Evolutionary conservation across 2,113 vertebrate genomes (phyloP).

Genomic region (Tympanuchus pallidicinctus): DNA sequence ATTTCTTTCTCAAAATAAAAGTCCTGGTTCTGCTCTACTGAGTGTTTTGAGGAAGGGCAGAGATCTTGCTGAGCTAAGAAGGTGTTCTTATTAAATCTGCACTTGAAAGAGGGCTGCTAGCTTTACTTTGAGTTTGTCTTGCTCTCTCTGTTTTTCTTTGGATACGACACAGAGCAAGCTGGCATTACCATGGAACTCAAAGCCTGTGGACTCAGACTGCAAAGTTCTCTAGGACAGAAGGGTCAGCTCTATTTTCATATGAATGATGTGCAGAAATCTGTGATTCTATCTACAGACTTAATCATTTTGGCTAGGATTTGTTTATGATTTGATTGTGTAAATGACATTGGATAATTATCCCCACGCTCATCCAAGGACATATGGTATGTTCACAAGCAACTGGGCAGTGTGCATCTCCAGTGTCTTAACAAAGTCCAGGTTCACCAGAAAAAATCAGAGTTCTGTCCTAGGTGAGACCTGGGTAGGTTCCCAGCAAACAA

Average conservation of each 20-base stretch:
- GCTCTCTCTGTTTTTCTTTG: background rate
- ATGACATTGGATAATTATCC: background rate
- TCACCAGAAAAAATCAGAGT: background rate
- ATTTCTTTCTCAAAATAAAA: background rate
- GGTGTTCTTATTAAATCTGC: background rate
- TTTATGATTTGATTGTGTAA: background rate
- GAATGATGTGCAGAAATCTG: background rate
- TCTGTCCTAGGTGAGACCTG: background rate
- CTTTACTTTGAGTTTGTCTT: background rate
- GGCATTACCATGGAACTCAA: background rate
- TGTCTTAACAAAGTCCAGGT: background rate
- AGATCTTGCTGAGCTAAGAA: constrained; percentile 2
- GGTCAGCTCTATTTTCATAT: background rate
- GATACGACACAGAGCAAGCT: background rate
- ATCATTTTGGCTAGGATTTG: background rate
- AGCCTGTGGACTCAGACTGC: background rate
- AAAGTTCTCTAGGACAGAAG: background rate
- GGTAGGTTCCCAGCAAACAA: background rate
- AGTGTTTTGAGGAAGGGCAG: background rate
- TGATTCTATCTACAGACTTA: background rate
- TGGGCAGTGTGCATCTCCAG: background rate
- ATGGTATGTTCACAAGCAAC: background rate
- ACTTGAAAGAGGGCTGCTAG: background rate
- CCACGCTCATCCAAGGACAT: background rate
- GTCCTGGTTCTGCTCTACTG: background rate